Conservation (phyloP, 2,888 invertebrate species). For the Punctoribates punctum region DNA sequence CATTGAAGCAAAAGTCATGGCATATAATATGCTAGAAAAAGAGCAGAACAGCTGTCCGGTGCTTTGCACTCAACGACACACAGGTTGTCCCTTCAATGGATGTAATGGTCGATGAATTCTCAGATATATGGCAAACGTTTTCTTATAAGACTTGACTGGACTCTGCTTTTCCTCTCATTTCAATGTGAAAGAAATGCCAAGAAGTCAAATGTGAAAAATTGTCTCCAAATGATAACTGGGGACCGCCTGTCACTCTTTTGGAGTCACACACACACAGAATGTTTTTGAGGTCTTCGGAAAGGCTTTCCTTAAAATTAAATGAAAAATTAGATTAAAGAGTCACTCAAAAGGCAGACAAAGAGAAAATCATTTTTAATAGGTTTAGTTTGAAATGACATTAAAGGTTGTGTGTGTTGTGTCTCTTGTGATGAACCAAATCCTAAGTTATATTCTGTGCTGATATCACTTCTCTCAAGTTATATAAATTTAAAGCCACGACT, state of each 20-base stretch:
- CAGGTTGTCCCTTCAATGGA: neutral
- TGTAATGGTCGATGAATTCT: neutral
- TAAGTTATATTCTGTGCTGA: too few species aligned
- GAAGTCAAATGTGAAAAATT: constrained; percentile 24
- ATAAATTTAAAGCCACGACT: too few species aligned
- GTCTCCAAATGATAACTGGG: constrained; percentile 17
- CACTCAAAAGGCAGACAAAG: too few species aligned
- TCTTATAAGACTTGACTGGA: neutral
- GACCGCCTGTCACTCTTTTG: constrained; percentile 25
- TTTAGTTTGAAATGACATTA: too few species aligned
- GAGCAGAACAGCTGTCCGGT: constrained; percentile 15
- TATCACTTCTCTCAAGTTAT: too few species aligned
- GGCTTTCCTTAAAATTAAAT: too few species aligned
- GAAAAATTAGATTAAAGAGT: too few species aligned
- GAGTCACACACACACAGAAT: too few species aligned
- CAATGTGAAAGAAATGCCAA: neutral
- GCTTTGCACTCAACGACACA: neutral
- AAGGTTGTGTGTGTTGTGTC: too few species aligned
- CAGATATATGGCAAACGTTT: constrained; percentile 8
- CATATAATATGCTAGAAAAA: constrained; percentile 19
- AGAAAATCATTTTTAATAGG: too few species aligned
- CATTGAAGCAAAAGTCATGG: constrained; percentile 18
- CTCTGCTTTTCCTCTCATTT: neutral
- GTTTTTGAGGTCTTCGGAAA: too few species aligned
- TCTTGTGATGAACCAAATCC: too few species aligned